These are phyloP conservation scores for Agonopterix arenella DNA, from an alignment of 2,888 invertebrate species.

Conservation along the genomic window DNA sequence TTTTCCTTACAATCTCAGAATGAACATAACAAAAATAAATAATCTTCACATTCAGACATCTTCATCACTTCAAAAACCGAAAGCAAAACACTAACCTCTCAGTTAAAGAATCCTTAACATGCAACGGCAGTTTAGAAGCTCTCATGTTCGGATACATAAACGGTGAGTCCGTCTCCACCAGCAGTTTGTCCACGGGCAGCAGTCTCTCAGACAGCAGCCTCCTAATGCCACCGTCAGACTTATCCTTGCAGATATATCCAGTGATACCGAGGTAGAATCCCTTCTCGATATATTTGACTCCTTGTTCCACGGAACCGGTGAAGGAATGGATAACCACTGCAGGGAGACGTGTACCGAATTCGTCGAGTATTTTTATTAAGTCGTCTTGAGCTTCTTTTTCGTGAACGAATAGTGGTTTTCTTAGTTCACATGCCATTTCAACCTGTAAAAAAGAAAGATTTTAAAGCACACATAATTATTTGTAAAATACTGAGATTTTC, in stretches of 20 bases:
- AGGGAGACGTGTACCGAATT: slow-evolving; percentile 77
- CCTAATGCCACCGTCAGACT: slow-evolving; percentile 92
- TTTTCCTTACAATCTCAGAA: too few species aligned
- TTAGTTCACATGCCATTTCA: slow-evolving; percentile 89
- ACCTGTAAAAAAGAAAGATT: slow-evolving; percentile 68
- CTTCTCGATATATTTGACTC: slow-evolving; percentile 85
- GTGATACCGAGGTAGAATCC: slow-evolving; percentile 88
- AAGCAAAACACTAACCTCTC: slow-evolving; percentile 77
- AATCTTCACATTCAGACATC: too few species aligned
- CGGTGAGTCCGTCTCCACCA: slow-evolving; percentile 96
- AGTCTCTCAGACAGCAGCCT: slow-evolving; percentile 87
- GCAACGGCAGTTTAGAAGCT: slow-evolving; percentile 92
- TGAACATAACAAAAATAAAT: too few species aligned
- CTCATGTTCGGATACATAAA: slow-evolving; percentile 97
- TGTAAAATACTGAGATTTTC: too few species aligned
- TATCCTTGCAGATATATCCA: slow-evolving; percentile 93
- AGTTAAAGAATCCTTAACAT: slow-evolving; percentile 91
- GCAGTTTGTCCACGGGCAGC: slow-evolving; percentile 88
- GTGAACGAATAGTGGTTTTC: slow-evolving; percentile 93
- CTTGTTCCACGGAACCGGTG: slow-evolving; percentile 91
- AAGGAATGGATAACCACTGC: slow-evolving; percentile 93
- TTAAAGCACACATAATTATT: too few species aligned
- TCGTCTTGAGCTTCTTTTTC: slow-evolving; percentile 95
- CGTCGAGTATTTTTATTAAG: slow-evolving; percentile 82
- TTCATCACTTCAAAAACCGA: too few species aligned